A percentile compares a stretch with the other conserved stretches of the same genome.
phyloP scores from a whole-genome alignment of 2,888 invertebrate genomes.

The Graphium colonna region DNA sequence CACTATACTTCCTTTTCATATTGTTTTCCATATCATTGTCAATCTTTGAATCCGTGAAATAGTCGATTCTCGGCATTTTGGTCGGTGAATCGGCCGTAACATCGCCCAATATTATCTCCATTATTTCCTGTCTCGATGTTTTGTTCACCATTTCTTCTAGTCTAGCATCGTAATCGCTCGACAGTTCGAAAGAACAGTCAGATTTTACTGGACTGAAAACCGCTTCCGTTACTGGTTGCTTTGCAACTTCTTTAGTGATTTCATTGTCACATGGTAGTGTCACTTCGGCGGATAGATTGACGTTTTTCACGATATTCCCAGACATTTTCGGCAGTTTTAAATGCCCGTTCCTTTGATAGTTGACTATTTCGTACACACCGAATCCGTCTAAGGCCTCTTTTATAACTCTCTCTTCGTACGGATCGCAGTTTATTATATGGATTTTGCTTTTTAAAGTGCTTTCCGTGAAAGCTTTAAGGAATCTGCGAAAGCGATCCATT shows the following conservation, averaged over 20 bases:
- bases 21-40: conserved; percentile 40
- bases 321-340: conserved; percentile 44
- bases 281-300: conserved; percentile 54
- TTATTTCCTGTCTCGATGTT: conserved; percentile 68
- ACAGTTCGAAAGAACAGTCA: conserved; percentile 67
- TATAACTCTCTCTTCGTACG: conserved; percentile 58
- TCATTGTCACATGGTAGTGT: conserved; percentile 50
- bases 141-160: conserved; percentile 69
- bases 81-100: conserved; percentile 44
- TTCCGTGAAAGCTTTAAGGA: conserved; percentile 47
- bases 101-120: conserved; percentile 75
- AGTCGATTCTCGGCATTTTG: conserved; percentile 62
- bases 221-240: conserved; percentile 18
- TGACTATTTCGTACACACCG: conserved; percentile 57
- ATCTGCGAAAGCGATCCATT: conserved; percentile 48
- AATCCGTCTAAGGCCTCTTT: conserved; percentile 49
- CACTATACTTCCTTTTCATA: conserved; percentile 53
- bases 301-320: conserved; percentile 53
- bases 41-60: conserved; percentile 55
- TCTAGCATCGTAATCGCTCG: conserved; percentile 66
- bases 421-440: conserved; percentile 61
- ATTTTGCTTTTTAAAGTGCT: conserved; percentile 41
- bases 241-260: conserved; percentile 26
- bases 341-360: conserved; percentile 62
- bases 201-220: conserved; percentile 68